Evolutionary conservation across 2,113 vertebrate genomes (phyloP), one percentile per base, ranked within the genome.

Genomic region (Myrmecophaga tridactyla): DNA sequence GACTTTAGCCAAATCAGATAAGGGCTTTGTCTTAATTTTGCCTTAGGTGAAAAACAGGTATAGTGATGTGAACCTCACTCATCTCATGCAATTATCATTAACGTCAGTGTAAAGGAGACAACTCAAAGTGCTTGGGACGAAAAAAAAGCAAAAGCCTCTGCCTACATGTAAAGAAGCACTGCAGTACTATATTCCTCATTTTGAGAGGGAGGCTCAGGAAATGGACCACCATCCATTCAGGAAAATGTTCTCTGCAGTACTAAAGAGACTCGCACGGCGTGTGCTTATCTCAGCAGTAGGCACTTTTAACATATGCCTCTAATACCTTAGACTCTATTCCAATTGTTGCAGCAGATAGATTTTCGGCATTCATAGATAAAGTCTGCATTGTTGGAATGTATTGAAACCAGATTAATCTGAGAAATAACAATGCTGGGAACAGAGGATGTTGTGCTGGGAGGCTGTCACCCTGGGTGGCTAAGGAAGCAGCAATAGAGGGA

Each of bases 351-450:
- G 75, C 46, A 65, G 67, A 78, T 25, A 77, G 46, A n/a, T 60
- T 86, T 82, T 46, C 21, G 70, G 78, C 72, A 60, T 80, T 70
- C 31, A 18, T 7, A 88, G 83, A 87, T 90, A 87, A 93, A 94
- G 48, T 41, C 1, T 70, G 77, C 78, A 63, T 86, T 82, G 48
- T 92, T 82, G 46, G 81, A 83, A 78, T 23, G 7, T 76, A 94
- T 25, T 46, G 85, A 86, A 88, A 48, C 29, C 81, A 88, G 94
- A 90, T 94, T 92, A 89, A 94, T 89, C 75, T 93, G 63, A 88
- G 82, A n/a, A 75, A 81, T 67, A 63, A 69, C 56, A 63, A 91
- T 69, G 46, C 90, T 58, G 17, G 36, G 75, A 58, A 41, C 63
- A 56, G 1, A 65, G 60, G 31, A 85, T 85, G 12, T 56, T 58